Conservation (phyloP, 2,797 vertebrate genomes). For the Pelobates cultripes region DNA sequence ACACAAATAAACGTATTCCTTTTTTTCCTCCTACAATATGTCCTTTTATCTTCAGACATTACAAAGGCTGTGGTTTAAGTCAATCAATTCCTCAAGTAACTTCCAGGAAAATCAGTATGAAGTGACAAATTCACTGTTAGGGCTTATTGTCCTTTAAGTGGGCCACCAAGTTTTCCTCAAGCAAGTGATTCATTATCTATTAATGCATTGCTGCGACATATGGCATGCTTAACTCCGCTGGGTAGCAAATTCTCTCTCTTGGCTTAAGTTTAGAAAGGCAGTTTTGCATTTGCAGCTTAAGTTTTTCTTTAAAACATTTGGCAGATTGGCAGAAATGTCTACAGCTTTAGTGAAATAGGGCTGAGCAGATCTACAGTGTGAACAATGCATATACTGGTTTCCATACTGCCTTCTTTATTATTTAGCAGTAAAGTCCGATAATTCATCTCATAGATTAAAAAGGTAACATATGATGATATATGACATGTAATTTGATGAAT, state of each 20-base stretch:
- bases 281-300: slow-evolving; percentile 37
- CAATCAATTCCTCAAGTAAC: slow-evolving; percentile 17
- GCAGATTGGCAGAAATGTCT: slow-evolving; percentile 41
- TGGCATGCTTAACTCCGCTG: slow-evolving; percentile 38
- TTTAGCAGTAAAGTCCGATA: slow-evolving; percentile 5
- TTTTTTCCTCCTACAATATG: not conserved
- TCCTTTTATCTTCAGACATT: not conserved
- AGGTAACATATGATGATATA: slow-evolving; percentile 11
- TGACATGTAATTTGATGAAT: too few species aligned
- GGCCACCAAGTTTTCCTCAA: slow-evolving; percentile 31
- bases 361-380: slow-evolving; percentile 39
- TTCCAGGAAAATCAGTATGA: slow-evolving; percentile 19
- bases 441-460: slow-evolving; percentile 26
- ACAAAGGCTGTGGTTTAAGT: not conserved
- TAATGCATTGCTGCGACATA: slow-evolving; percentile 48
- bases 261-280: slow-evolving; percentile 40
- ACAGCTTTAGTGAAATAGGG: slow-evolving; percentile 41
- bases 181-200: slow-evolving; percentile 35
- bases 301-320: slow-evolving; percentile 47
- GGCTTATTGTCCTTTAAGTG: slow-evolving; percentile 44
- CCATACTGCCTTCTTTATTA: slow-evolving; percentile 40
- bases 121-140: slow-evolving; percentile 29
- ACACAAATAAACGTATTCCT: not conserved
- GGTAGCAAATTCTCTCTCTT: slow-evolving; percentile 44
- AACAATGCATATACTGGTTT: slow-evolving; percentile 36